These are phyloP conservation scores for Panurus biarmicus DNA, from an alignment of 2,113 vertebrate species.

Conservation along the genomic window DNA sequence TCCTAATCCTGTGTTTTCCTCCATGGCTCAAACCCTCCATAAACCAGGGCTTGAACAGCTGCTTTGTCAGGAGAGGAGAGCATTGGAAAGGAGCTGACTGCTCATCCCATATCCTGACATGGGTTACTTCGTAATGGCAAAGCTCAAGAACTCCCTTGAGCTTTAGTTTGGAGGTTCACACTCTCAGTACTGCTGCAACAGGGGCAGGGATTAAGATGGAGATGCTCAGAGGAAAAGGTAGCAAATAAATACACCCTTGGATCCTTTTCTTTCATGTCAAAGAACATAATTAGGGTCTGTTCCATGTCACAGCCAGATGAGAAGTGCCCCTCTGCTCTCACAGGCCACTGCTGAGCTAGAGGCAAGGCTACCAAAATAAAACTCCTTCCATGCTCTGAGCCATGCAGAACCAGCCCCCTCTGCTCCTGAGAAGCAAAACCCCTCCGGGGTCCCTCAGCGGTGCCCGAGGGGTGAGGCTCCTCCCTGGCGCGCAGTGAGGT, in stretches of 20 bases:
- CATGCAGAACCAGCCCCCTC: background rate
- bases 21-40: background rate
- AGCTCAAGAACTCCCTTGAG: background rate
- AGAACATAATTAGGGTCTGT: background rate
- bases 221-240: background rate
- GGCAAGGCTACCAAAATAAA: background rate
- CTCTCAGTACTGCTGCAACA: background rate
- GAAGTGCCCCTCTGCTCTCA: background rate
- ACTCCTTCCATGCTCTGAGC: background rate
- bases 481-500: accelerated
- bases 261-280: background rate
- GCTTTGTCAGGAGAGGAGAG: background rate
- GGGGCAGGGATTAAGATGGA: background rate
- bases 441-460: background rate
- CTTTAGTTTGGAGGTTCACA: background rate
- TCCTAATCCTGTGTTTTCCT: background rate
- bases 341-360: background rate
- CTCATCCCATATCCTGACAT: background rate
- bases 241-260: background rate
- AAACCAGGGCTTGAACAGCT: background rate
- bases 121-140: background rate
- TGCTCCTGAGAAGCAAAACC: background rate
- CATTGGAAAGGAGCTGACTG: background rate
- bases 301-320: background rate
- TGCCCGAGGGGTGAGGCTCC: background rate